Evolutionary conservation across 2,888 invertebrate species (phyloP).

Genomic region (Epinotia brunnichana): DNA sequence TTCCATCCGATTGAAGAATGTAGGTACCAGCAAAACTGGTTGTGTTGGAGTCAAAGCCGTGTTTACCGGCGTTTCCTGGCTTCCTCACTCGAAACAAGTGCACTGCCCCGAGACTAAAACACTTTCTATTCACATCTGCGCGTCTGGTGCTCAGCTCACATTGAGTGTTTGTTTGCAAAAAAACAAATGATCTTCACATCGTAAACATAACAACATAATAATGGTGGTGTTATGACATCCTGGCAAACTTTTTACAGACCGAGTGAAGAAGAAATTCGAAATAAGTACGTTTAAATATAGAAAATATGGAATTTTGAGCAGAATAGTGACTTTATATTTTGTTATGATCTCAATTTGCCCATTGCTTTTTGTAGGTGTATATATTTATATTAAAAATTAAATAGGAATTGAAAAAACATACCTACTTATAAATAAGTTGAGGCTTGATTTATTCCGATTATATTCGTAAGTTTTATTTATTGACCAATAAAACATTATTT

Average conservation of each 20-base stretch:
- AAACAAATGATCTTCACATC: constrained; percentile 15
- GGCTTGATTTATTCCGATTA: too few species aligned
- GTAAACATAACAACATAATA: constrained; percentile 27
- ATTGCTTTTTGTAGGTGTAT: too few species aligned
- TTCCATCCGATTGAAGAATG: constrained; percentile 30
- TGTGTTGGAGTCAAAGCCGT: constrained; percentile 28
- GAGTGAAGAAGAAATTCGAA: neutral
- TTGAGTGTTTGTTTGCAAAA: constrained; percentile 33
- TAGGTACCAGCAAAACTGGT: constrained; percentile 18
- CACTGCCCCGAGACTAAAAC: constrained; percentile 44
- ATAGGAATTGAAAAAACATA: too few species aligned
- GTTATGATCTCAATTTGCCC: too few species aligned
- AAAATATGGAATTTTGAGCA: too few species aligned
- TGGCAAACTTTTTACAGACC: neutral
- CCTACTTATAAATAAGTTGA: too few species aligned
- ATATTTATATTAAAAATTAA: too few species aligned
- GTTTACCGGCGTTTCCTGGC: constrained; percentile 41
- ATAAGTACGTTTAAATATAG: too few species aligned
- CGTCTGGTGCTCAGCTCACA: constrained; percentile 34
- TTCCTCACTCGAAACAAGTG: constrained; percentile 42
- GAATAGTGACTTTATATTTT: too few species aligned
- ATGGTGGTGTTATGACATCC: constrained; percentile 23
- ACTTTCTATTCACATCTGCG: constrained; percentile 44
- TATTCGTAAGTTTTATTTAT: too few species aligned
- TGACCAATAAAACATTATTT: too few species aligned